Base-by-base conservation (phyloP, 1,140 invertebrate species). In the Megathymus violae region DNA sequence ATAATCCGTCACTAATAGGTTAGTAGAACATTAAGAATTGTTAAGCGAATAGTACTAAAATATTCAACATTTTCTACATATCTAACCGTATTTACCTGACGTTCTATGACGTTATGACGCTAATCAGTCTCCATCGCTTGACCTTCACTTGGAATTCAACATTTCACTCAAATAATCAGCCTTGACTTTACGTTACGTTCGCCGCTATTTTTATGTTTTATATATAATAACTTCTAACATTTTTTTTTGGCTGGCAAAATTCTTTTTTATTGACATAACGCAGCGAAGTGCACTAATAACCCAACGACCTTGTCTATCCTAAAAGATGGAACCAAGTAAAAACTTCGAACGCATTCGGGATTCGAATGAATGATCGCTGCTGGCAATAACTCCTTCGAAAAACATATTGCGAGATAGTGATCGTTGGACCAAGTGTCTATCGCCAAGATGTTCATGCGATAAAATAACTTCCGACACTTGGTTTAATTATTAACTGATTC, bases 81-180 rank as follows among this genome's bases (percentile, higher is more conserved):
- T 56, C 52, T 56, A 14, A 14, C 27, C 13, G 16, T 31, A 56
- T 43, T 56, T 56, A 56, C n/a, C 22, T 58, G 41, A 58, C 40
- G 41, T 58, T 25, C 13, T 58, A 36, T 44, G 52, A 58, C 52
- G 41, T 19, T 58, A 36, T 44, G 52, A 58, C 52, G 52, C 56
- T 59, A 59, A 59, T 59, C 56, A 59, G 43, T 16, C 56, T 22
- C 15, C 43, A 59, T 59, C 56, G 56, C 47, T 59, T 59, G 56
- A 59, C 56, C 56, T 59, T 31, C 16, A 27, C 41, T 58, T 46
- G 56, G 56, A 47, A 38, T 22, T 44, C 43, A 59, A 47, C 43
- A 47, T 59, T 38, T 59, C 47, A 59, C 56, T 59, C 16, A 59
- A 59, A 59, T 47, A 59, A 43, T 58, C 44, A 59, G 56, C 15